phyloP scores from a whole-genome alignment of 2,888 invertebrate species.

The Beris morrisii region DNA sequence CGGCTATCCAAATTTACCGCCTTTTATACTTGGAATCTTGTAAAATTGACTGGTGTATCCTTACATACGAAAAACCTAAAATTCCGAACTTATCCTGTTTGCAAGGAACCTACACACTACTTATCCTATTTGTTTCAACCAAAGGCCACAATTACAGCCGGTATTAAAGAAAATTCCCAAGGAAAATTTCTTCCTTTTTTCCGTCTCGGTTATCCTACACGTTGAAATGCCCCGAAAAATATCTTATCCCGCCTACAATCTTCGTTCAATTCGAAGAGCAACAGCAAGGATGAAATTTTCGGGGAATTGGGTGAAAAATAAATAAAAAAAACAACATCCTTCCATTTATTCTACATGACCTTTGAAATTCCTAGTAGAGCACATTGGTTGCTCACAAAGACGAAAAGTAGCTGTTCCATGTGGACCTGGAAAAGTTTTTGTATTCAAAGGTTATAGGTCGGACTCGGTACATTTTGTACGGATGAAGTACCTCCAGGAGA shows the following conservation, averaged over 20 bases:
- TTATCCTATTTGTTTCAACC: too few species aligned
- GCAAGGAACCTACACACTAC: too few species aligned
- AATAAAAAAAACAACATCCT: too few species aligned
- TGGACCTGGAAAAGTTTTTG: not conserved
- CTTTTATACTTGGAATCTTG: too few species aligned
- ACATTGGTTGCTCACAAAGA: constrained; percentile 9
- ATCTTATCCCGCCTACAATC: not conserved
- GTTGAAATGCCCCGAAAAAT: not conserved
- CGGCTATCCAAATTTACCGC: too few species aligned
- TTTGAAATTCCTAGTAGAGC: constrained; percentile 15
- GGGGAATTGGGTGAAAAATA: too few species aligned
- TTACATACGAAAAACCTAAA: too few species aligned
- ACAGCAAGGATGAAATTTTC: too few species aligned
- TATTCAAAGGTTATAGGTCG: constrained; percentile 28
- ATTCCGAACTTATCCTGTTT: too few species aligned
- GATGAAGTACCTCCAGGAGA: not conserved
- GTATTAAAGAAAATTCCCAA: constrained; percentile 3
- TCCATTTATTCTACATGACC: constrained; percentile 9
- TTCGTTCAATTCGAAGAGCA: too few species aligned
- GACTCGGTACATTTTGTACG: not conserved
- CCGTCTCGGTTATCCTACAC: not conserved
- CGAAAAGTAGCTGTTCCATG: not conserved
- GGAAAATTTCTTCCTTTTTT: constrained; percentile 8
- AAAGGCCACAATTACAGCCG: too few species aligned
- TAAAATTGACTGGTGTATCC: too few species aligned